Evolutionary conservation across 2,797 vertebrate genomes (phyloP).

Genomic region (Parauchenoglanis ngamensis): DNA sequence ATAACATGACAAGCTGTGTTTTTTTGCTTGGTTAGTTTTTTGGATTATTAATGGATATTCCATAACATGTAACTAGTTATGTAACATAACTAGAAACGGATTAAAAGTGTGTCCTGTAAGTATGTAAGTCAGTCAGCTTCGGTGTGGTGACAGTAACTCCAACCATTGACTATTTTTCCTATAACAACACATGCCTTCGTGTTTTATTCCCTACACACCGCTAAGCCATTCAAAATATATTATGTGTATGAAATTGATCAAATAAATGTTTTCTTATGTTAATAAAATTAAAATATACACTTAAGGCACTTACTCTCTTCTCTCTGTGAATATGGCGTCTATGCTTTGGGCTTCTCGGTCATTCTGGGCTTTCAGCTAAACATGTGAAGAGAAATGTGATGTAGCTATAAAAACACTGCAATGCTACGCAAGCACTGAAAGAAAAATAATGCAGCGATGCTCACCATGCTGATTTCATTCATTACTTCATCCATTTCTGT

Average conservation of each 20-base stretch:
- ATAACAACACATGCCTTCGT: neutral
- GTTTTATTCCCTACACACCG: neutral
- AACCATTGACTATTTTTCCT: neutral
- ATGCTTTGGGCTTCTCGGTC: slow-evolving; percentile 86
- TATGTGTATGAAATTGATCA: neutral
- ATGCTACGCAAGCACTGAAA: neutral
- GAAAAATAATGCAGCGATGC: slow-evolving; percentile 44
- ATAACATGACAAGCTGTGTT: neutral
- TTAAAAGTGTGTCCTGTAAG: neutral
- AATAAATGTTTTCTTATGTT: neutral
- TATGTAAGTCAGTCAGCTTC: neutral
- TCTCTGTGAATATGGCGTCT: slow-evolving; percentile 91
- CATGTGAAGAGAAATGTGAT: slow-evolving; percentile 15
- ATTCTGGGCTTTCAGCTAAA: slow-evolving; percentile 90
- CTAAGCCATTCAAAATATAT: neutral
- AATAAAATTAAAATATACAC: neutral
- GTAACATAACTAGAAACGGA: neutral
- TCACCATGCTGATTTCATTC: slow-evolving; percentile 86
- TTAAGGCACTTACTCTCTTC: slow-evolving; percentile 83
- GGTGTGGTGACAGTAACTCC: neutral
- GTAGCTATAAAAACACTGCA: neutral
- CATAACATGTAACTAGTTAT: neutral
- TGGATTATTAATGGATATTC: neutral
- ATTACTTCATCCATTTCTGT: slow-evolving; percentile 92
- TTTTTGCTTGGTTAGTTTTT: too few relatives aligned